Conservation (phyloP, 2,888 invertebrate species). For the Tinea pellionella region DNA sequence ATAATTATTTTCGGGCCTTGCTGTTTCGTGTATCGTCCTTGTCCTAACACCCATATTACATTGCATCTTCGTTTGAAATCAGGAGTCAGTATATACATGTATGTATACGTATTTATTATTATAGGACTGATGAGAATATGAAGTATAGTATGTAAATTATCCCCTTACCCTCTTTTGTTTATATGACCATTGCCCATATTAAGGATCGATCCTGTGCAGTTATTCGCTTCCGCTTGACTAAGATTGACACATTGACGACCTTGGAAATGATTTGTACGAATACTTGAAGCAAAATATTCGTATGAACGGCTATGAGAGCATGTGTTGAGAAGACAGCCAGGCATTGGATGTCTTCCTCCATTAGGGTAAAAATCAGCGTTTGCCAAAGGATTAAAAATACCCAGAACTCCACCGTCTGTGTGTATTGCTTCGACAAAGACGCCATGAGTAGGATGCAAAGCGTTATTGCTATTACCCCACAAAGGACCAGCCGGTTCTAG, state of each 20-base stretch:
- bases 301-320: conserved; percentile 21
- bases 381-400: conserved; percentile 22
- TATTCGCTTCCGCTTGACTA: neutral
- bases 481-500: conserved; percentile 17
- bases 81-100: too few species aligned
- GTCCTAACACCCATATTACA: too few species aligned
- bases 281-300: conserved; percentile 19
- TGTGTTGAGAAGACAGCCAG: conserved; percentile 19
- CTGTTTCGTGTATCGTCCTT: too few species aligned
- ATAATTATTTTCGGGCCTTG: too few species aligned
- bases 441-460: conserved; percentile 23
- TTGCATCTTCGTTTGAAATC: too few species aligned
- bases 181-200: conserved; percentile 19
- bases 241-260: conserved; percentile 17
- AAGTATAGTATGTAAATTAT: too few species aligned
- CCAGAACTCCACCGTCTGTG: conserved; percentile 26
- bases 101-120: too few species aligned
- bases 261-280: conserved; percentile 19
- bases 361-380: conserved; percentile 32
- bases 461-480: conserved; percentile 12
- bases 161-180: conserved; percentile 25
- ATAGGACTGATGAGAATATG: too few species aligned
- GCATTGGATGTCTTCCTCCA: conserved; percentile 20
- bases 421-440: conserved; percentile 31
- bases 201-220: conserved; percentile 13